Base-by-base conservation (phyloP, 2,113 vertebrate species). In the Meriones unguiculatus region DNA sequence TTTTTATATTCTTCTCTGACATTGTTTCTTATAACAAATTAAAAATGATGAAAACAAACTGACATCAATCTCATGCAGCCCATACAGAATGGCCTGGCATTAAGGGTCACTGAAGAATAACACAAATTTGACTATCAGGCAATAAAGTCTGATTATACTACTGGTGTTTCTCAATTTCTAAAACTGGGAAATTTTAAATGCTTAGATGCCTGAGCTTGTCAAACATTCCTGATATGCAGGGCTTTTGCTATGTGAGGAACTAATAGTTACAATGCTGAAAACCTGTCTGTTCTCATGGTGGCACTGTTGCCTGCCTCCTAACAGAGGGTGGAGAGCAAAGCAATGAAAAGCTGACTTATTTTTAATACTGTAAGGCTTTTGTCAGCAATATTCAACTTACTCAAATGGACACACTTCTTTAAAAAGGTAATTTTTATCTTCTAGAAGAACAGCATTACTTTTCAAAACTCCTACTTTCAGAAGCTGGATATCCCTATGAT, bases 91-190 rank as follows among this genome's bases (percentile, higher is more conserved):
- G 20, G 93, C 65, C 69, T 67, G n/a, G 65, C 92, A 82, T 6
- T 0, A 69, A 17, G 5, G 7, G 3, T 11, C 65, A 86, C 35
- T 30, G 80, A 57, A 87, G 80, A 97, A 89, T 0, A 94, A 41
- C 70, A 97, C 25, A n/a, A 92, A 78, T 54, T 32, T 59, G 38
- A 95, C 62, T 54, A 25, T 88, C 72, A 64, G 35, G 81, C 92
- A 22, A 38, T 52, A 59, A 81, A 95, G 46, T n/a, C 76, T 87
- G 28, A 92, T 67, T 46, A 81, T 59, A 15, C 17, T 32, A 82
- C 2, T 59, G 64, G 52, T 59, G 67, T 73, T 30, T 82, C 18
- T 50, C 46, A 69, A 32, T 54, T 50, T 93, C 87, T 30, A 22
- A 67, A 65, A 4, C 46, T 46, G 46, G 46, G 46, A 46, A 46